A percentile compares a stretch with the other conserved stretches of the same genome.
These are phyloP conservation scores for Drosophila melanica DNA, from an alignment of 1,140 invertebrate genomes.

Conservation along the genomic window DNA sequence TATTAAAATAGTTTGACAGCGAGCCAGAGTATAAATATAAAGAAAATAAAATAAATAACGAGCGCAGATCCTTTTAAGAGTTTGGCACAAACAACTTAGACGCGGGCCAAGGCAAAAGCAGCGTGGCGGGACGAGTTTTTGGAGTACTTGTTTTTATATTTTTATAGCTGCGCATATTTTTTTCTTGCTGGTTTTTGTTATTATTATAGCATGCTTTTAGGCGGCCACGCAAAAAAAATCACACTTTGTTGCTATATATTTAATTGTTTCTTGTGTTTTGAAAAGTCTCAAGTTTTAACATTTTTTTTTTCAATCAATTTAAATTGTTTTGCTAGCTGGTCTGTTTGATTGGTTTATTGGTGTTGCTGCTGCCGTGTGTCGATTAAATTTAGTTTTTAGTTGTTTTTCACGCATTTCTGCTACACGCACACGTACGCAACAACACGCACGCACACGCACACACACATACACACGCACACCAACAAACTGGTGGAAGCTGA, in stretches of 20 bases:
- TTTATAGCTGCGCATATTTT: not conserved
- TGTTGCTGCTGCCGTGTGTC: constrained; percentile 43
- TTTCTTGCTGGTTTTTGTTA: constrained; percentile 1
- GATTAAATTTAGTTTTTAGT: constrained; percentile 52
- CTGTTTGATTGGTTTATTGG: constrained; percentile 8
- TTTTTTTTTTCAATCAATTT: constrained; percentile 5
- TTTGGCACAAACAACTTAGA: not conserved
- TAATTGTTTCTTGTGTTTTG: constrained; percentile 6
- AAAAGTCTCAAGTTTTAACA: not conserved
- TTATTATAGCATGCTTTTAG: constrained; percentile 32
- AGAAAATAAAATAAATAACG: too few species aligned
- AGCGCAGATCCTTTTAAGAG: too few species aligned
- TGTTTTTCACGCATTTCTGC: constrained; percentile 43
- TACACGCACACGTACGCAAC: constrained; percentile 28
- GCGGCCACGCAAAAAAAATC: constrained; percentile 13
- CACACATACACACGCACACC: constrained; percentile 10
- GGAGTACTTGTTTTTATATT: constrained; percentile 1
- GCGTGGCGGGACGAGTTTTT: not conserved
- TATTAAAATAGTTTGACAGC: too few species aligned
- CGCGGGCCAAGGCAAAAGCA: not conserved
- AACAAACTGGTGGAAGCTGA: constrained; percentile 34
- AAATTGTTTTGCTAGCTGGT: constrained; percentile 2
- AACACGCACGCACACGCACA: constrained; percentile 11
- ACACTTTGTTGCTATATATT: not conserved
- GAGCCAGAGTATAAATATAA: too few species aligned